These are phyloP conservation scores for Hyperopisus bebe DNA, from an alignment of 2,113 vertebrate species.

Conservation along the genomic window DNA sequence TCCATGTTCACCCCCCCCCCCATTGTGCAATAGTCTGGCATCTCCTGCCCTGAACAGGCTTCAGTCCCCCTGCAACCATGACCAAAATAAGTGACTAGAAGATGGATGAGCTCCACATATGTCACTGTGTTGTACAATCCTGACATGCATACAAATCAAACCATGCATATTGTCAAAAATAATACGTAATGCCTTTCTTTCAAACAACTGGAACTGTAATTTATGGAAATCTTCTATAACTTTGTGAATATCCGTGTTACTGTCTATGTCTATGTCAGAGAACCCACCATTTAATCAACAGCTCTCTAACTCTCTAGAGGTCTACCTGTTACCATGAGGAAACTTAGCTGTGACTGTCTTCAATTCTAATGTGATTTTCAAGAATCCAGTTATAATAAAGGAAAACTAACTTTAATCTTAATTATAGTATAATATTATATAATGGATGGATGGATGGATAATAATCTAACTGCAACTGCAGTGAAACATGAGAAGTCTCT, in stretches of 20 bases:
- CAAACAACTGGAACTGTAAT: not conserved
- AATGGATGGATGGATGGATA: not conserved
- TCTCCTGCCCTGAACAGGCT: not conserved
- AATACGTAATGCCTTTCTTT: not conserved
- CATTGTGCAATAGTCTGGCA: not conserved
- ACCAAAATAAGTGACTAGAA: not conserved
- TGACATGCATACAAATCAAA: not conserved
- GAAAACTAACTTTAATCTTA: not conserved
- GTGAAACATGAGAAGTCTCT: not conserved
- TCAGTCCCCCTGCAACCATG: not conserved
- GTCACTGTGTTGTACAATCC: not conserved
- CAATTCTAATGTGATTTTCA: not conserved
- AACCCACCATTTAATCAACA: not conserved
- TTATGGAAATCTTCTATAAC: not conserved
- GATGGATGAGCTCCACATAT: not conserved
- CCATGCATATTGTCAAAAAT: not conserved
- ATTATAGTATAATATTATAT: not conserved
- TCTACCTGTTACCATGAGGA: not conserved
- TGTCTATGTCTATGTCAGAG: not conserved
- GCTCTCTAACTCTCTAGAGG: not conserved
- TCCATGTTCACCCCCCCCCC: not conserved
- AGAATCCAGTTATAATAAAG: not conserved
- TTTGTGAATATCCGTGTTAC: not conserved
- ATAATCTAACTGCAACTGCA: not conserved
- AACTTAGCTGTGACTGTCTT: not conserved